phyloP scores from a whole-genome alignment of 2,797 vertebrate genomes.

The Hemitrygon akajei region DNA sequence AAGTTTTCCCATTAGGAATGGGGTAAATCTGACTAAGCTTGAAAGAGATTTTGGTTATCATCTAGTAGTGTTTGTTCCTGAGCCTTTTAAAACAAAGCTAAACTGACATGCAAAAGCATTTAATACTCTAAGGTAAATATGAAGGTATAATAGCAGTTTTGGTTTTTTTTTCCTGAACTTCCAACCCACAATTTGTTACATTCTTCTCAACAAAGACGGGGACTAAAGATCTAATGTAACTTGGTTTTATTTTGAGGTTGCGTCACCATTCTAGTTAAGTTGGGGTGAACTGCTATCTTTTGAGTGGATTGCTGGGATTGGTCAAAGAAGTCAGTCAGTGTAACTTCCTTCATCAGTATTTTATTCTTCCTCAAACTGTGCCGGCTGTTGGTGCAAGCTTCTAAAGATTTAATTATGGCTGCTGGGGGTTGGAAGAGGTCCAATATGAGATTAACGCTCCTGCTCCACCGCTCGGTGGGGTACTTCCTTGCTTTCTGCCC shows the following conservation, averaged over 20 bases:
- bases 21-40: neutral
- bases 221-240: neutral
- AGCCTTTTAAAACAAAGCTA: neutral
- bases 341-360: conserved; percentile 20
- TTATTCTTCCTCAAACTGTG: conserved; percentile 29
- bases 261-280: neutral
- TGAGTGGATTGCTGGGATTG: neutral
- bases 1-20: neutral
- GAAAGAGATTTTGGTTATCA: neutral
- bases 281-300: neutral
- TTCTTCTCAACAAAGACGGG: neutral
- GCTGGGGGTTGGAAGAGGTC: conserved; percentile 55
- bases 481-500: conserved; percentile 53
- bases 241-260: neutral
- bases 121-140: neutral
- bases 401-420: conserved; percentile 55
- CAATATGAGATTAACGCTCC: conserved; percentile 54
- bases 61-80: neutral
- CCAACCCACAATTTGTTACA: conserved; percentile 38
- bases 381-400: conserved; percentile 34
- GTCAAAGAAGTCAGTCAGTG: conserved; percentile 21
- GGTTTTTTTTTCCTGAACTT: conserved; percentile 10
- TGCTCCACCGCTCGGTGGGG: conserved; percentile 57
- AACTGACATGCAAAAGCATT: neutral
- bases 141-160: neutral